phyloP scores from a whole-genome alignment of 2,888 invertebrate genomes.

The Neuroscelio doddi region DNA sequence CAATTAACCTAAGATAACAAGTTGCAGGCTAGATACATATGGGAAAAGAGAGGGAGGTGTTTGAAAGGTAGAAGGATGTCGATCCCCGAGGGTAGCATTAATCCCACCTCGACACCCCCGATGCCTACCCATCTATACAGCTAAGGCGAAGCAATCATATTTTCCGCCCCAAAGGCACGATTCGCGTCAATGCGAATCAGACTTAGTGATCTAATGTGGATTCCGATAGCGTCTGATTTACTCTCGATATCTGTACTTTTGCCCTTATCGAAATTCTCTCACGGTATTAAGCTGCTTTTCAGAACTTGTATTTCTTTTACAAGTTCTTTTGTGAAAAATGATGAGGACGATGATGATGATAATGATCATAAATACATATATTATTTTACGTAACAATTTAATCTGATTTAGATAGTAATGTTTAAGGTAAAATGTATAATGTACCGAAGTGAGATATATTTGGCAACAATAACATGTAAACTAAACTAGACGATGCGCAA shows the following conservation, averaged over 20 bases:
- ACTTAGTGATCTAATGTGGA: conserved; percentile 70
- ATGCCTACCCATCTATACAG: conserved; percentile 60
- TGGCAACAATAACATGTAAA: conserved; percentile 36
- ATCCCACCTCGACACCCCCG: conserved; percentile 58
- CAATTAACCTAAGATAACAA: conserved; percentile 44
- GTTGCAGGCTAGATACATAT: conserved; percentile 27
- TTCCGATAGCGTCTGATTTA: conserved; percentile 70
- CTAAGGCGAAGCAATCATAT: conserved; percentile 70
- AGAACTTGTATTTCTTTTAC: neutral
- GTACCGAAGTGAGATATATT: conserved; percentile 8
- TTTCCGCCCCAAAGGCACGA: conserved; percentile 71
- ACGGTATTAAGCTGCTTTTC: conserved; percentile 3
- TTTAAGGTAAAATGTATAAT: no score
- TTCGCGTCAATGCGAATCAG: conserved; percentile 72
- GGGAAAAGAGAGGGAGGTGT: conserved; percentile 28
- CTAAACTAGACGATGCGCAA: conserved; percentile 30
- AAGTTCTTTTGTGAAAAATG: neutral
- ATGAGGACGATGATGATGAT: no score
- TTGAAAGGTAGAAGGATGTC: conserved; percentile 52
- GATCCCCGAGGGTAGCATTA: conserved; percentile 71
- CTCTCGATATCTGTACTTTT: conserved; percentile 49
- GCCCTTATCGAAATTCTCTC: conserved; percentile 11
- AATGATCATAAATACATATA: no score
- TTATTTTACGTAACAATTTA: no score
- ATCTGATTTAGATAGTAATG: no score